These are phyloP conservation scores for Hippocampus guttulatus DNA, from an alignment of 2,113 vertebrate species.

Conservation along the genomic window DNA sequence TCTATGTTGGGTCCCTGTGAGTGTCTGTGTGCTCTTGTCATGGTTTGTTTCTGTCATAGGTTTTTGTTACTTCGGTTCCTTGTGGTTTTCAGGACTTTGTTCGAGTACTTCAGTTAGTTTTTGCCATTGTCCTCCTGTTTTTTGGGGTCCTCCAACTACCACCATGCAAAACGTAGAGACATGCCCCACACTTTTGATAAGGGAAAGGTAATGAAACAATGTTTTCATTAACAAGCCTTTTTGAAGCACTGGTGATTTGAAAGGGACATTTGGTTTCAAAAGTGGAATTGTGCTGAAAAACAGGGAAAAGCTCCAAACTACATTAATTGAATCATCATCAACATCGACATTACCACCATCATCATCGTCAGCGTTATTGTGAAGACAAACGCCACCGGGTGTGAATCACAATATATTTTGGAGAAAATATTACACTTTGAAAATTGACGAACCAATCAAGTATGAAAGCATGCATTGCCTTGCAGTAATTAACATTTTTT, in stretches of 20 bases:
- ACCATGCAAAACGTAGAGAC: not conserved
- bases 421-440: slow-evolving; percentile 55
- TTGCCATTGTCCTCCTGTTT: no score
- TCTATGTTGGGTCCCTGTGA: no score
- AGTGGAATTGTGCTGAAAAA: not conserved
- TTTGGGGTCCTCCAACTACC: no score
- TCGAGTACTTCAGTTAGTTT: no score
- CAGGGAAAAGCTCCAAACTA: not conserved
- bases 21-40: no score
- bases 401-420: slow-evolving; percentile 47
- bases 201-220: not conserved
- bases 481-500: slow-evolving; percentile 57
- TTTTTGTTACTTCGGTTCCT: no score
- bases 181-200: not conserved
- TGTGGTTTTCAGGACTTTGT: no score
- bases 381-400: slow-evolving; percentile 35
- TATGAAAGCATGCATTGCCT: slow-evolving; percentile 60
- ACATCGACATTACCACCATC: slow-evolving; percentile 20
- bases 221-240: not conserved
- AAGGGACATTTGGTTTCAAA: not conserved
- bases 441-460: slow-evolving; percentile 64
- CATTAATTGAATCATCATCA: not conserved
- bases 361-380: slow-evolving; percentile 29
- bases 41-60: no score
- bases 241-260: no score